A percentile compares a stretch with the other conserved stretches of the same genome.
These are phyloP conservation scores for Gambusia affinis DNA, from an alignment of 2,113 vertebrate genomes.

Conservation along the genomic window DNA sequence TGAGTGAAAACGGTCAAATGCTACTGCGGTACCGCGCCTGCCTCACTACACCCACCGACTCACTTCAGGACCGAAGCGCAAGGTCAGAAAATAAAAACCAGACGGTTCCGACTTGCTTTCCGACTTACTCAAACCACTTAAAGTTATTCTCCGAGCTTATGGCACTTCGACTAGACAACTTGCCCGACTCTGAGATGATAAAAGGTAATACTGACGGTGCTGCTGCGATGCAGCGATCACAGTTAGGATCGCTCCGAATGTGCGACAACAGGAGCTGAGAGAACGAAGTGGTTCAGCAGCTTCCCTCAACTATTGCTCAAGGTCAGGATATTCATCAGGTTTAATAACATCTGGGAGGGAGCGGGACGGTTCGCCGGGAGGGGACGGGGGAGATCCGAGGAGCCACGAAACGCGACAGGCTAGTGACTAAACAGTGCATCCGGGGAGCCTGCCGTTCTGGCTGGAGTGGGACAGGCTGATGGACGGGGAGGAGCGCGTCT, in stretches of 20 bases:
- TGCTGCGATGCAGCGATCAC: slow-evolving; percentile 56
- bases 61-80: slow-evolving; percentile 16
- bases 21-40: slow-evolving; percentile 71
- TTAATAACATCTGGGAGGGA: slow-evolving; percentile 39
- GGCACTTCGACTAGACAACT: slow-evolving; percentile 36
- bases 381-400: not conserved
- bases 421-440: slow-evolving; percentile 62
- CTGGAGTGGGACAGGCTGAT: slow-evolving; percentile 87
- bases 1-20: slow-evolving; percentile 43
- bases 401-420: slow-evolving; percentile 34
- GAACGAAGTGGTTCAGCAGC: slow-evolving; percentile 41
- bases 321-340: slow-evolving; percentile 46
- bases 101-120: slow-evolving; percentile 3
- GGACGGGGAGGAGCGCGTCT: slow-evolving; percentile 94
- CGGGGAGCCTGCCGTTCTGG: slow-evolving; percentile 77
- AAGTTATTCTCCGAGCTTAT: slow-evolving; percentile 25
- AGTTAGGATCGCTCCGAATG: slow-evolving; percentile 62
- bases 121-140: slow-evolving; percentile 32
- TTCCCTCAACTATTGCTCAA: slow-evolving; percentile 65
- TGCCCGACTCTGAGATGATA: slow-evolving; percentile 25
- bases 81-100: slow-evolving; percentile 3
- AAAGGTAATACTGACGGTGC: slow-evolving; percentile 69
- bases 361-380: slow-evolving; percentile 11
- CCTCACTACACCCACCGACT: slow-evolving; percentile 10
- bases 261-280: slow-evolving; percentile 59